phyloP scores from a whole-genome alignment of 2,888 invertebrate species.

The Seladonia tumulorum region DNA sequence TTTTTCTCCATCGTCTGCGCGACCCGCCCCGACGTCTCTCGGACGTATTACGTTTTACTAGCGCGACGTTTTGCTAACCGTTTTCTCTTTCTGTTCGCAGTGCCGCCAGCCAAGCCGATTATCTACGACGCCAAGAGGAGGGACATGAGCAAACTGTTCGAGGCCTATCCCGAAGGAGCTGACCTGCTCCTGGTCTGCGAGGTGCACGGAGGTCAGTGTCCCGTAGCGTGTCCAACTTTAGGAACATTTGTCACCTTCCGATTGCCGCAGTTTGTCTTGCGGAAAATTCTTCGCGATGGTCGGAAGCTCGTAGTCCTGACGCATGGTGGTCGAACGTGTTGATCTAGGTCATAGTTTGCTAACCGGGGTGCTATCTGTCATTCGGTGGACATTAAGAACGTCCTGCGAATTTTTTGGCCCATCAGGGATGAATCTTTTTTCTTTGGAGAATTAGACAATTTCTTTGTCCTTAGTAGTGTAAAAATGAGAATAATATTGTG shows the following conservation, averaged over 20 bases:
- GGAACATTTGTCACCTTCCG: not conserved
- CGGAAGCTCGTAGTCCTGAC: too few relatives aligned
- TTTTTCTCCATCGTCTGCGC: not conserved
- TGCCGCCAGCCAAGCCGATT: conserved; percentile 93
- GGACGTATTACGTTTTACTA: conserved; percentile 1
- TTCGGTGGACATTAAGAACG: too few relatives aligned
- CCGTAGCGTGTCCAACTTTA: not conserved
- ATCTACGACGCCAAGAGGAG: conserved; percentile 93
- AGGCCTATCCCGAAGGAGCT: conserved; percentile 94
- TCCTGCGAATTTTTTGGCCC: too few relatives aligned
- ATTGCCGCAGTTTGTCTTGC: conserved; percentile 9
- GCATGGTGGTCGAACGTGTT: too few relatives aligned
- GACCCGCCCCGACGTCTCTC: not conserved
- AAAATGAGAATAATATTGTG: too few relatives aligned
- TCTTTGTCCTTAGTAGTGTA: too few relatives aligned
- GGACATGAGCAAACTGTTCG: conserved; percentile 91
- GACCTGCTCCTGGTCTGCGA: conserved; percentile 93
- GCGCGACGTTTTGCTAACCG: conserved; percentile 4
- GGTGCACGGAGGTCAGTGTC: conserved; percentile 91
- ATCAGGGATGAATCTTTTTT: too few relatives aligned
- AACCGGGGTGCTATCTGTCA: too few relatives aligned
- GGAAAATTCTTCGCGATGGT: not conserved
- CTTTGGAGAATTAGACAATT: too few relatives aligned
- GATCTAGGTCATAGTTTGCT: too few relatives aligned
- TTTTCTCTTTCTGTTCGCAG: conserved; percentile 85